Evolutionary conservation across 1,140 invertebrate species (phyloP).

Genomic region (Propsilocerus akamusi): DNA sequence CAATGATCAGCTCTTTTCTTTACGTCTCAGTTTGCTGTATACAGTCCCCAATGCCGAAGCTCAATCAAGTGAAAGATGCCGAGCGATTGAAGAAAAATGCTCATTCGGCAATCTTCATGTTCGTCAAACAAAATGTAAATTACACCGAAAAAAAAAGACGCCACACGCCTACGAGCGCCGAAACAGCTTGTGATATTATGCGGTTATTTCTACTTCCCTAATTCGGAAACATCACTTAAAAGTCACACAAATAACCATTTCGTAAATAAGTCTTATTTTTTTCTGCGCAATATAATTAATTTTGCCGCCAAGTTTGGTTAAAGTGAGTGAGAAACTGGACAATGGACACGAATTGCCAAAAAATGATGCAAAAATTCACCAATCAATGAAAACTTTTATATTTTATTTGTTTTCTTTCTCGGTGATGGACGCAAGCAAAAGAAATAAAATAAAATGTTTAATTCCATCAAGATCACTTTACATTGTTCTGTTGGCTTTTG

Average conservation of each 20-base stretch:
- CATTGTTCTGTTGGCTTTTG: neutral
- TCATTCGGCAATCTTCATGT: too few species aligned
- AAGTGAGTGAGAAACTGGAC: neutral
- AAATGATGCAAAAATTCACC: neutral
- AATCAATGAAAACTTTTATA: too few species aligned
- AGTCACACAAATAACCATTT: too few species aligned
- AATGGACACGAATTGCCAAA: neutral
- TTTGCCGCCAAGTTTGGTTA: too few species aligned
- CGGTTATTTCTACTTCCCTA: neutral
- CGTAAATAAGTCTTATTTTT: too few species aligned
- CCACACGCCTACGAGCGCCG: neutral
- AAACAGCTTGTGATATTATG: neutral
- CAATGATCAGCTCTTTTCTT: too few species aligned
- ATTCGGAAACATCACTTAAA: slow-evolving; percentile 2
- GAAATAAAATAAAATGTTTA: neutral
- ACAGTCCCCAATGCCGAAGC: too few species aligned
- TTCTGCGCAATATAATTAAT: too few species aligned
- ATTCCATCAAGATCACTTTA: neutral
- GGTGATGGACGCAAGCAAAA: neutral
- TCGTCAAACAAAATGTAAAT: too few species aligned
- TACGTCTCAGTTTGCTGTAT: too few species aligned
- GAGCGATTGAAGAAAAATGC: too few species aligned
- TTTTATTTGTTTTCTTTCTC: neutral
- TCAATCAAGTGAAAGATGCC: too few species aligned
- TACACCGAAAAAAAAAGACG: neutral